Percentiles rank a stretch among this genome's conserved stretches.
Evolutionary conservation across 2,113 vertebrate species (phyloP).

Genomic region (Genyomyrus donnyi): DNA sequence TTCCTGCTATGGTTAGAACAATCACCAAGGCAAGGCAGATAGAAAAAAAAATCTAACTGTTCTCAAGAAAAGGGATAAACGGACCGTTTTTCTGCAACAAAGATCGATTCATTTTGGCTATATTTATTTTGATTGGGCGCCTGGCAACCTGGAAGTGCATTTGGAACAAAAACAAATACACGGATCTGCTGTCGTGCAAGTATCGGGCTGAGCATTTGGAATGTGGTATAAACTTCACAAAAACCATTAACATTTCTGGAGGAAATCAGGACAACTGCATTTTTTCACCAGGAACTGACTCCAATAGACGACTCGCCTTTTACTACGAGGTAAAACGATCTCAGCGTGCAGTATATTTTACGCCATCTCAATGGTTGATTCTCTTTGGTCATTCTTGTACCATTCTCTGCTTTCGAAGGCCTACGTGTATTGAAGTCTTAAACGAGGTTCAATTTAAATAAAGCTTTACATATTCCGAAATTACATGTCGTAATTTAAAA

Average conservation of each 20-base stretch:
- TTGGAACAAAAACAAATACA: constrained; percentile 2
- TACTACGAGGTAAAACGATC: constrained; percentile 12
- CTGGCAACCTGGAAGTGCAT: constrained; percentile 16
- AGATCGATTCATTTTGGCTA: neutral
- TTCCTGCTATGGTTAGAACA: constrained; percentile 10
- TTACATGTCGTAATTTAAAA: neutral
- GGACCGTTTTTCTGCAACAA: neutral
- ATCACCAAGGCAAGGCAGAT: neutral
- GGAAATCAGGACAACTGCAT: neutral
- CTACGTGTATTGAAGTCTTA: neutral
- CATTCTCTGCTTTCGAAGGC: neutral
- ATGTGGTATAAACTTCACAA: constrained; percentile 7
- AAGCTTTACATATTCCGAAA: neutral
- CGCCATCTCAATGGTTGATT: neutral
- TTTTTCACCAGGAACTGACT: neutral
- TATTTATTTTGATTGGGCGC: neutral
- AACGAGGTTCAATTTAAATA: neutral
- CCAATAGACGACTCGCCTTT: neutral
- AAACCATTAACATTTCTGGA: neutral
- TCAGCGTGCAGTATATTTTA: neutral
- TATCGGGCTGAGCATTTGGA: constrained; percentile 3
- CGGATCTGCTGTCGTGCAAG: neutral
- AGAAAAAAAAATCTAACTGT: constrained; percentile 9
- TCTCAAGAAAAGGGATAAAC: neutral
- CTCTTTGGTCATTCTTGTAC: neutral